Evolutionary conservation across 2,888 invertebrate genomes (phyloP), one percentile per base, ranked within the genome.

Genomic region (Nomada flava): DNA sequence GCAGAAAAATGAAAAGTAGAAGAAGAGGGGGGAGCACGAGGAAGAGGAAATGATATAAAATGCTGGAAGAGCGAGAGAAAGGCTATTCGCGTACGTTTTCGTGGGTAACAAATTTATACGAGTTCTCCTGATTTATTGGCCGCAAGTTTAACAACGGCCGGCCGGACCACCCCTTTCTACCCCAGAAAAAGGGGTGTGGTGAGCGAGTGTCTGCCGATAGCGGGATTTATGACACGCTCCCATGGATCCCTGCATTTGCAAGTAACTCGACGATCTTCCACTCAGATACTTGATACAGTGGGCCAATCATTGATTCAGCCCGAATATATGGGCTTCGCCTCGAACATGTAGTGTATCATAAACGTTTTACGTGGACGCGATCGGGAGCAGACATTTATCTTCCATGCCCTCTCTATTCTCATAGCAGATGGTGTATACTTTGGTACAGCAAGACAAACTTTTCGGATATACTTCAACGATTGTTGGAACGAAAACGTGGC

Each of bases 81-180:
- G 82, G 83, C 86, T 86, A 86, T 86, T 87, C 89, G 86, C 89
- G 89, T 91, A 88, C 91, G 91, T 91, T 91, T 91, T 90, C 88
- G 88, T 87, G 87, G 88, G 89, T 91, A 90, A 91, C 92, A 92
- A 92, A 92, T 92, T 92, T 92, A 92, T 92, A 92, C 90, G 90
- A 91, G 91, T 91, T 89, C 86, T 86, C 86, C 88, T 92, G 92
- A 92, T 91, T 91, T 91, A 91, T 92, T 88, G 91, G 86, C 90
- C 89, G 88, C 90, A 91, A 91, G 92, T 92, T 92, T 90, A 92
- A 92, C 91, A 92, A 90, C 89, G 89, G 89, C 89, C 89, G 85
- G 71, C 76, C 82, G 84, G 84, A 81, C 85, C 80, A 76, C 76
- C 86, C 82, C 67, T 78, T 85, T 84, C 83, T 82, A 80, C 76